Evolutionary conservation across 2,113 vertebrate genomes (phyloP).

Genomic region (Sialia sialis): DNA sequence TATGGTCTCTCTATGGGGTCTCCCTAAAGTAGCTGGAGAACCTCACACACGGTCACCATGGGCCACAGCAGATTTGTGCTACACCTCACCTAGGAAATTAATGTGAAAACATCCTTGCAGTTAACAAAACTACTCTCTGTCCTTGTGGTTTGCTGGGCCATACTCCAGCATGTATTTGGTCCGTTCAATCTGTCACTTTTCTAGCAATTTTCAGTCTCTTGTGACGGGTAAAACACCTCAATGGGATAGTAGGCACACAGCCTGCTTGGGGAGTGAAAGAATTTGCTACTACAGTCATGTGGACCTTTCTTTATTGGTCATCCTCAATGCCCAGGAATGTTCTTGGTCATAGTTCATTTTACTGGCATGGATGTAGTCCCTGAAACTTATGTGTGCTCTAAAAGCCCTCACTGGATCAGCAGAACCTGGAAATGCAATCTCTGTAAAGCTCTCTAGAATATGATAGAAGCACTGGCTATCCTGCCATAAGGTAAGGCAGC

Average conservation of each 20-base stretch:
- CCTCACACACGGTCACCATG: rapidly evolving
- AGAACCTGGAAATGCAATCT: not conserved
- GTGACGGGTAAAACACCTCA: not conserved
- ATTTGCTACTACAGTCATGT: not conserved
- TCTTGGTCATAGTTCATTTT: not conserved
- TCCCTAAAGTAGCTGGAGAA: not conserved
- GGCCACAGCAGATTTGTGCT: not conserved
- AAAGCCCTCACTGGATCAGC: not conserved
- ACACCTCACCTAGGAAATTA: not conserved
- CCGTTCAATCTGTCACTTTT: not conserved
- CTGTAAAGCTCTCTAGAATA: not conserved
- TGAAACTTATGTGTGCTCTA: not conserved
- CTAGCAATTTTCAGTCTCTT: not conserved
- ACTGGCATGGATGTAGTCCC: too few relatives aligned
- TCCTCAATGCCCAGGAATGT: not conserved
- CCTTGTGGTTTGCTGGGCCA: rapidly evolving
- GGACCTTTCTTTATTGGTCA: not conserved
- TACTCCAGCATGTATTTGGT: not conserved
- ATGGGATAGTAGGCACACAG: not conserved
- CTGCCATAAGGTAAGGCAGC: not conserved
- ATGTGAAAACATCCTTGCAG: not conserved
- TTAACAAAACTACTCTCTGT: not conserved
- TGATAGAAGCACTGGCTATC: not conserved
- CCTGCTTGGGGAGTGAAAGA: not conserved
- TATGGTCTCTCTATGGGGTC: not conserved